These are phyloP conservation scores for Capromys pilorides DNA, from an alignment of 2,797 vertebrate genomes.

Conservation along the genomic window DNA sequence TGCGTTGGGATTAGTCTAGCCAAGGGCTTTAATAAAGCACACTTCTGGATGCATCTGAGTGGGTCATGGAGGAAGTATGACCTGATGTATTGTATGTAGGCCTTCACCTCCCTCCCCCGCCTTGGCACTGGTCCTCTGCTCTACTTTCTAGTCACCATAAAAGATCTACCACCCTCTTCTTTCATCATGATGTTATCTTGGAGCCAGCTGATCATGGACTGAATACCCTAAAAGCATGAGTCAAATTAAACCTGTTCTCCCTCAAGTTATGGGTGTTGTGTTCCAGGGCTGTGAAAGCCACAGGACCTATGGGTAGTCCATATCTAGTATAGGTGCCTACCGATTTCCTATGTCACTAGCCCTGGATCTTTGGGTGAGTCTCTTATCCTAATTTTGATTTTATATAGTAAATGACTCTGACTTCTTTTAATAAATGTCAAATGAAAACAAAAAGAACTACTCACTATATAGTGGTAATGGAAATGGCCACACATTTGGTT, in stretches of 20 bases:
- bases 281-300: not conserved
- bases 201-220: not conserved
- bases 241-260: not conserved
- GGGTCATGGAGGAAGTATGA: not conserved
- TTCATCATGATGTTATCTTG: not conserved
- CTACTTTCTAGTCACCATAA: not conserved
- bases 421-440: constrained; percentile 33
- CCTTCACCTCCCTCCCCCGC: not conserved
- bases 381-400: constrained; percentile 35
- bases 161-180: not conserved
- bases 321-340: not conserved
- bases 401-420: not conserved
- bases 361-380: not conserved
- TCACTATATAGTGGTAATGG: not conserved
- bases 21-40: not conserved
- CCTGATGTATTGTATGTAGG: not conserved
- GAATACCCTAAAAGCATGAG: not conserved
- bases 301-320: not conserved
- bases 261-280: not conserved
- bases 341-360: not conserved
- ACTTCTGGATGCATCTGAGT: not conserved
- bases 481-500: not conserved
- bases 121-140: not conserved
- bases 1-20: not conserved
- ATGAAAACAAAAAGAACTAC: not conserved